Evolutionary conservation across 1,140 invertebrate genomes (phyloP).

Genomic region (Sinella curviseta): DNA sequence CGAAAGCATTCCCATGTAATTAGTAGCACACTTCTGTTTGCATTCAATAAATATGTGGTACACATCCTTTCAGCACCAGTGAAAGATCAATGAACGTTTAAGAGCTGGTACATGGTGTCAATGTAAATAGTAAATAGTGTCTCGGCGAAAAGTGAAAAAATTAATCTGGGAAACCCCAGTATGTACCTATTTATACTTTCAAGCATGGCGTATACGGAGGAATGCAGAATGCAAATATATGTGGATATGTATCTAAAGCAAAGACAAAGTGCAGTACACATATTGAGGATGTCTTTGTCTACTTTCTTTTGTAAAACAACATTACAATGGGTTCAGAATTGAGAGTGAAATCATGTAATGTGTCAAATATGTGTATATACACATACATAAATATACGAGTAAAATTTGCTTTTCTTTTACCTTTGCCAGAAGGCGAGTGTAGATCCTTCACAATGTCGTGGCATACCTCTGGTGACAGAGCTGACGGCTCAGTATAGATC

Average conservation of each 20-base stretch:
- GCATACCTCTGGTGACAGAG: conserved; percentile 67
- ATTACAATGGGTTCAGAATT: not conserved
- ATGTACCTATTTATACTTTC: not conserved
- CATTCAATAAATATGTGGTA: not conserved
- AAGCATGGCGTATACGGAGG: not conserved
- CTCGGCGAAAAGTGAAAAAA: no score
- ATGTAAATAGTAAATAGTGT: not conserved
- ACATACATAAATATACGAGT: no score
- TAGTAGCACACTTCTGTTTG: not conserved
- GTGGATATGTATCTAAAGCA: no score
- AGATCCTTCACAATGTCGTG: conserved; percentile 74
- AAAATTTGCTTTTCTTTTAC: conserved; percentile 53
- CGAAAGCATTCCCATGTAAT: not conserved
- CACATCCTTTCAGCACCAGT: not conserved
- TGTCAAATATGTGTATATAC: no score
- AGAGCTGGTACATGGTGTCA: not conserved
- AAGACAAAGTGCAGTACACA: no score
- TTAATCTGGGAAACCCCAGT: conserved; percentile 16
- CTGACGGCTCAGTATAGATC: conserved; percentile 62
- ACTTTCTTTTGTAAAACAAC: not conserved
- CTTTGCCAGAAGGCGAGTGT: conserved; percentile 74
- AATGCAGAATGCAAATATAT: not conserved
- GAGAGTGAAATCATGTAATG: no score
- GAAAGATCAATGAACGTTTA: conserved; percentile 15
- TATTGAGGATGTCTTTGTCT: no score